Conservation (phyloP, 2,113 vertebrate species). For the Puffinus mauretanicus region DNA sequence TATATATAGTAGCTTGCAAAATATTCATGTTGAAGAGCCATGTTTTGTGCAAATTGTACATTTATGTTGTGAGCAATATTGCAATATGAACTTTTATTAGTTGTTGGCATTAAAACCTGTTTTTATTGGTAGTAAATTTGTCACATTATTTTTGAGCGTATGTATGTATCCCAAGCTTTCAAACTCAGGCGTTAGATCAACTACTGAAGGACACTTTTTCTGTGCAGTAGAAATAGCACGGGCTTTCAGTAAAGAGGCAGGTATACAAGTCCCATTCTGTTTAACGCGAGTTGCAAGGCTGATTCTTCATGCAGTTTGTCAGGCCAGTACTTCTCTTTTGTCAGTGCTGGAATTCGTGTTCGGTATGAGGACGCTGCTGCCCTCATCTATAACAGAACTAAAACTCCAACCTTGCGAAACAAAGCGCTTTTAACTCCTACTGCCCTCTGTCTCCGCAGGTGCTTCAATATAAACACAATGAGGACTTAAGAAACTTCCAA, state of each 20-base stretch:
- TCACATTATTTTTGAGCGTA: not conserved
- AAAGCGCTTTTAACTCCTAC: constrained; percentile 31
- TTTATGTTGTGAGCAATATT: constrained; percentile 64
- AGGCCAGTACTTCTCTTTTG: not conserved
- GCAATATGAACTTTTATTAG: constrained; percentile 59
- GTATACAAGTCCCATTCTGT: not conserved
- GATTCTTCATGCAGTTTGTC: not conserved
- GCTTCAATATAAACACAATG: not conserved
- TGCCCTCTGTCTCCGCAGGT: constrained; percentile 7
- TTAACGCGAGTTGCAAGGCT: not conserved
- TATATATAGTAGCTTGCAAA: constrained; percentile 59
- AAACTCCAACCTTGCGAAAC: not conserved
- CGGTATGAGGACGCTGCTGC: not conserved
- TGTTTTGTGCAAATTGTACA: constrained; percentile 73
- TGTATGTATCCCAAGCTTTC: not conserved
- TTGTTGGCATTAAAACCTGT: constrained; percentile 54
- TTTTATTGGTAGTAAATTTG: constrained; percentile 39
- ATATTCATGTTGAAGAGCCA: constrained; percentile 68
- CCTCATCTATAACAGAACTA: not conserved
- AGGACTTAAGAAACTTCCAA: not conserved
- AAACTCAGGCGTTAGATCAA: constrained; percentile 17
- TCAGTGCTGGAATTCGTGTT: not conserved
- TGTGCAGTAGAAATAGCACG: constrained; percentile 6
- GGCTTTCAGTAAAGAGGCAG: not conserved
- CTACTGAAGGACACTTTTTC: constrained; percentile 1